A percentile compares a stretch with the other conserved stretches of the same genome.
Evolutionary conservation across 2,888 invertebrate genomes (phyloP).

Genomic region (Tuberolachnus salignus): DNA sequence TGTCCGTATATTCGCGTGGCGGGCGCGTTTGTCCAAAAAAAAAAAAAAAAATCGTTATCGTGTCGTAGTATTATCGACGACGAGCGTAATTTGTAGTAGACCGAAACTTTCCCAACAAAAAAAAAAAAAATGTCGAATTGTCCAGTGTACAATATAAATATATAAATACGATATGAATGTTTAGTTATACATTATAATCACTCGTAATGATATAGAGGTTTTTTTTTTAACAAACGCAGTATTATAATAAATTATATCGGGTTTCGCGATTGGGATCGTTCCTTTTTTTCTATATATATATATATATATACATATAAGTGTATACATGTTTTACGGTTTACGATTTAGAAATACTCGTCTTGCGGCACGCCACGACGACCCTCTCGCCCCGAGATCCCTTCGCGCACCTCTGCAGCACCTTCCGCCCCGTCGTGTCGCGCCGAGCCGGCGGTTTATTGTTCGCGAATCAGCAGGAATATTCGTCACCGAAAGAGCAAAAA

Average conservation of each 20-base stretch:
- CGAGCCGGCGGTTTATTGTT: neutral
- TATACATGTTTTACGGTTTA: slow-evolving; percentile 30
- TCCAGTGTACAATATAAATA: too few species aligned
- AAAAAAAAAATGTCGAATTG: slow-evolving; percentile 8
- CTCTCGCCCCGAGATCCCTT: neutral
- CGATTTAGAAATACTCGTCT: slow-evolving; percentile 36
- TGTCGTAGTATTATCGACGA: too few species aligned
- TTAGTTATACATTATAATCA: too few species aligned
- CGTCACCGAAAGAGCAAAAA: neutral
- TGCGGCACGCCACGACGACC: neutral
- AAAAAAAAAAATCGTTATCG: too few species aligned
- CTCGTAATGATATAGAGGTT: too few species aligned
- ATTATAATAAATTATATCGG: slow-evolving; percentile 6
- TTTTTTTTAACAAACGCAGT: slow-evolving; percentile 1
- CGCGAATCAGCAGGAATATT: slow-evolving; percentile 31
- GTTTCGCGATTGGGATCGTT: slow-evolving; percentile 7
- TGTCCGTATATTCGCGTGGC: too few species aligned
- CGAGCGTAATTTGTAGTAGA: too few species aligned
- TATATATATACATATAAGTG: slow-evolving; percentile 6
- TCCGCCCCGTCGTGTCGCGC: too few species aligned
- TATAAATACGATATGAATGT: slow-evolving; percentile 46
- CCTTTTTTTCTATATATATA: neutral
- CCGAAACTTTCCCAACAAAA: too few species aligned
- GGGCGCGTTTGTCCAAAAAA: too few species aligned
- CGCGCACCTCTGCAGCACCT: too few species aligned